A percentile compares a stretch with the other conserved stretches of the same genome.
These are phyloP conservation scores for Podargus strigoides DNA, from an alignment of 2,797 vertebrate species.

Conservation along the genomic window DNA sequence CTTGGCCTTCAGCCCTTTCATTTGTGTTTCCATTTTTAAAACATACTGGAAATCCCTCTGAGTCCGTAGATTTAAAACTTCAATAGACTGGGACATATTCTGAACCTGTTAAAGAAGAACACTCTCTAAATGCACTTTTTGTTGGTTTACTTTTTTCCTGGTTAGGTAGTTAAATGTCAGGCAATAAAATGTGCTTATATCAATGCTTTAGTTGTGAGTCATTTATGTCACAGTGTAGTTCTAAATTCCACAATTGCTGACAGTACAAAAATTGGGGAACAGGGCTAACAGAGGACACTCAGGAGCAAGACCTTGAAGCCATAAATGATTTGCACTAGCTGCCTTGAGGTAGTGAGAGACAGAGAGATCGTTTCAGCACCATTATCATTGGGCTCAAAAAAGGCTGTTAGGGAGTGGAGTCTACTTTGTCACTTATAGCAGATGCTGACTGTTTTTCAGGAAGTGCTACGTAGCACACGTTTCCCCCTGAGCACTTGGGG, in stretches of 20 bases:
- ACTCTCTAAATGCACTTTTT: slow-evolving; percentile 6
- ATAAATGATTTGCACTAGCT: background rate
- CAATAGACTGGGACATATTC: slow-evolving; percentile 99
- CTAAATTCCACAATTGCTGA: background rate
- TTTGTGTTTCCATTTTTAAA: slow-evolving; percentile 99
- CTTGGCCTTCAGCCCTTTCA: slow-evolving; percentile 95
- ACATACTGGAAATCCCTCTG: slow-evolving; percentile 99
- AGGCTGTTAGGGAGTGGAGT: background rate
- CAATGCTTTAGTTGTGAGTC: background rate
- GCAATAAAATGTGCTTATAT: background rate
- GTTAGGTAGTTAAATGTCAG: background rate
- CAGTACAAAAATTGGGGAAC: background rate
- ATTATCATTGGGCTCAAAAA: background rate
- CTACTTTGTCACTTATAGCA: background rate
- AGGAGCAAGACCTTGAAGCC: background rate
- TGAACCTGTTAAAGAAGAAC: slow-evolving; percentile 85
- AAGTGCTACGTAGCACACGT: rapidly evolving
- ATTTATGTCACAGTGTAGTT: background rate
- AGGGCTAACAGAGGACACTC: background rate
- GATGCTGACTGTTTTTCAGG: background rate
- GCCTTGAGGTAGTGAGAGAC: background rate
- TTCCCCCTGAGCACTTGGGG: background rate
- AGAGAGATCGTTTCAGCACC: background rate
- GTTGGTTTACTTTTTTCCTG: background rate
- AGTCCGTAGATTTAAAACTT: slow-evolving; percentile 95